Evolutionary conservation across 1,140 invertebrate species (phyloP).

Genomic region (Micrasema longulum): DNA sequence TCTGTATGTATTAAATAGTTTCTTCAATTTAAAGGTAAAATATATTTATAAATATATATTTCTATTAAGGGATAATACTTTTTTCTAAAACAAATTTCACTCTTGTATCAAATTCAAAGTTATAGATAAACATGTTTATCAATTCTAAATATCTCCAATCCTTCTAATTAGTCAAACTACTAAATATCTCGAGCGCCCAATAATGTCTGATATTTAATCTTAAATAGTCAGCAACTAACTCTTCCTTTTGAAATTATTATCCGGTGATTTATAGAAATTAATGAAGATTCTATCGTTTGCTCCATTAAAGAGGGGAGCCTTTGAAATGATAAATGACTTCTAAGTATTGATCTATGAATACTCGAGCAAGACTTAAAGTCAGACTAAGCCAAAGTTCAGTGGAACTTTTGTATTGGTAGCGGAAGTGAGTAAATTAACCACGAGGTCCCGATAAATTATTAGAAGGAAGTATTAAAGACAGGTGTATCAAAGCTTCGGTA

Average conservation of each 20-base stretch:
- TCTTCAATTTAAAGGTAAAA: too few relatives aligned
- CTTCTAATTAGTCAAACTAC: too few relatives aligned
- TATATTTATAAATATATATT: too few relatives aligned
- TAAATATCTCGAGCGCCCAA: not conserved
- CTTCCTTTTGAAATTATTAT: constrained; percentile 28
- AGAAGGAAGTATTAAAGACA: constrained; percentile 4
- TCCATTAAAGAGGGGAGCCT: constrained; percentile 45
- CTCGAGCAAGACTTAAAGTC: constrained; percentile 40
- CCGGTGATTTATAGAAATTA: constrained; percentile 52
- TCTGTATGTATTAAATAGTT: too few relatives aligned
- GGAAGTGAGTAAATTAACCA: constrained; percentile 46
- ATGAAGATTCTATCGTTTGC: constrained; percentile 51
- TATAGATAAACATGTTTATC: too few relatives aligned
- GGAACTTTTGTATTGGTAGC: constrained; percentile 50
- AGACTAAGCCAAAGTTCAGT: constrained; percentile 48
- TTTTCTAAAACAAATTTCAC: too few relatives aligned
- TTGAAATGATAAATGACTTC: constrained; percentile 49
- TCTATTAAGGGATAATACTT: too few relatives aligned
- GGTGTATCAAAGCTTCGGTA: constrained; percentile 26
- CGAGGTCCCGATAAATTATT: constrained; percentile 38
- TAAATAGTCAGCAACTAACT: constrained; percentile 9
- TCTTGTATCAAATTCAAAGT: too few relatives aligned
- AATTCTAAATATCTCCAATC: too few relatives aligned
- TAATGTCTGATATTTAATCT: constrained; percentile 40
- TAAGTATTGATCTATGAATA: constrained; percentile 46